Evolutionary conservation across 2,888 invertebrate species (phyloP).

Genomic region (Rhabditoides inermis): DNA sequence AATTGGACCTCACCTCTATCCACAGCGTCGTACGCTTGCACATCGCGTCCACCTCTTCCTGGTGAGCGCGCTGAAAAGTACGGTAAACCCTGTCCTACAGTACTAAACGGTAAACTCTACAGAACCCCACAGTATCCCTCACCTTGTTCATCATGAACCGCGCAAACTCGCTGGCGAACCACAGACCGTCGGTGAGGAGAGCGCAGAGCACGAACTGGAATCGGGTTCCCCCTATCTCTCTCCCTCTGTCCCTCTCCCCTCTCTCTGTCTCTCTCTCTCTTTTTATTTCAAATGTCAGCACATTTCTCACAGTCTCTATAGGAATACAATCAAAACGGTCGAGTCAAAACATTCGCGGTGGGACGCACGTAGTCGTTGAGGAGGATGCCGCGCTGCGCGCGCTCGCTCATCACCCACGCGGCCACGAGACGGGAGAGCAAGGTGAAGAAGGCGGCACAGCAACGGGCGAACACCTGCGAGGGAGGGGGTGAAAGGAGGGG

Average conservation of each 20-base stretch:
- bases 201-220: slow-evolving; percentile 33
- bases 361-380: slow-evolving; percentile 26
- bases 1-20: slow-evolving; percentile 37
- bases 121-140: background rate
- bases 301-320: no score
- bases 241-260: no score
- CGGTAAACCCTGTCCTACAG: background rate
- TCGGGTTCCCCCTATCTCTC: background rate
- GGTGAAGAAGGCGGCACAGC: slow-evolving; percentile 32
- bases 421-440: slow-evolving; percentile 35
- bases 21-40: slow-evolving; percentile 37
- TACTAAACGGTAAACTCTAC: background rate
- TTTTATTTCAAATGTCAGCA: no score
- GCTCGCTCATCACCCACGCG: slow-evolving; percentile 33
- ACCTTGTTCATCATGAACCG: slow-evolving; percentile 21
- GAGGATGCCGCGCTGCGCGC: slow-evolving; percentile 31
- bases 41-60: slow-evolving; percentile 34
- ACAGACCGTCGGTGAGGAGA: slow-evolving; percentile 30
- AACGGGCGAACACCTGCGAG: slow-evolving; percentile 38
- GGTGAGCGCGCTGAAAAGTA: slow-evolving; percentile 16
- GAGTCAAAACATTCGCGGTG: no score
- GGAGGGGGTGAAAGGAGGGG: no score
- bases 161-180: slow-evolving; percentile 32
- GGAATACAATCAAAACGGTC: no score
- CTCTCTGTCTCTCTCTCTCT: no score